Conservation (phyloP, 2,113 vertebrate species). For the Sminthopsis crassicaudata region DNA sequence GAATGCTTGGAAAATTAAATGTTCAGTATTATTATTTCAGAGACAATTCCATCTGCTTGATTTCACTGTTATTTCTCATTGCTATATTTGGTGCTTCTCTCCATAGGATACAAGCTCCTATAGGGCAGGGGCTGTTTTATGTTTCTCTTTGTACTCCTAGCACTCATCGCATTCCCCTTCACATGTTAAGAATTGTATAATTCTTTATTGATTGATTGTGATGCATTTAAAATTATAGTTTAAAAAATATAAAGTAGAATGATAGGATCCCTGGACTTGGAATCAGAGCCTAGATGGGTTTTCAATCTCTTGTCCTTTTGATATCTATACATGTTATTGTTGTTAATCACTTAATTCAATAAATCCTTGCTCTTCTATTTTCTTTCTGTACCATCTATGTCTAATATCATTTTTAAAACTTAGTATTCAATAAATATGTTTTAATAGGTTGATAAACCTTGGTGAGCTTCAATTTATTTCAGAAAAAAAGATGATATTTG, state of each 20-base stretch:
- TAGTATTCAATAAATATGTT: neutral
- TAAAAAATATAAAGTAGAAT: neutral
- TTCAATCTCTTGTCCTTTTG: neutral
- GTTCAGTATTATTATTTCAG: neutral
- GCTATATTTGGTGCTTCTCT: neutral
- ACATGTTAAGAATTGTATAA: neutral
- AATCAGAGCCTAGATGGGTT: neutral
- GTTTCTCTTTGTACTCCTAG: neutral
- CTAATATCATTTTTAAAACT: neutral
- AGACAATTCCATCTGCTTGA: neutral
- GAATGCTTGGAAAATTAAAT: neutral
- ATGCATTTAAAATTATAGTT: neutral
- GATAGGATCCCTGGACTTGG: neutral
- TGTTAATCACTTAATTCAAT: neutral
- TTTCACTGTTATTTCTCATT: neutral
- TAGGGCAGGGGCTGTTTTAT: neutral
- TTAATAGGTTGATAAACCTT: neutral
- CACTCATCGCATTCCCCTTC: neutral
- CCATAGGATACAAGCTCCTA: neutral
- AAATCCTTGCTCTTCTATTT: neutral
- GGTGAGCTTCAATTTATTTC: neutral
- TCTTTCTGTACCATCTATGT: neutral
- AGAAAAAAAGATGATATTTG: neutral
- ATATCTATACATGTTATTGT: neutral
- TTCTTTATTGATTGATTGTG: neutral